phyloP scores from a whole-genome alignment of 2,797 vertebrate species.

The Craterocephalus amniculus region DNA sequence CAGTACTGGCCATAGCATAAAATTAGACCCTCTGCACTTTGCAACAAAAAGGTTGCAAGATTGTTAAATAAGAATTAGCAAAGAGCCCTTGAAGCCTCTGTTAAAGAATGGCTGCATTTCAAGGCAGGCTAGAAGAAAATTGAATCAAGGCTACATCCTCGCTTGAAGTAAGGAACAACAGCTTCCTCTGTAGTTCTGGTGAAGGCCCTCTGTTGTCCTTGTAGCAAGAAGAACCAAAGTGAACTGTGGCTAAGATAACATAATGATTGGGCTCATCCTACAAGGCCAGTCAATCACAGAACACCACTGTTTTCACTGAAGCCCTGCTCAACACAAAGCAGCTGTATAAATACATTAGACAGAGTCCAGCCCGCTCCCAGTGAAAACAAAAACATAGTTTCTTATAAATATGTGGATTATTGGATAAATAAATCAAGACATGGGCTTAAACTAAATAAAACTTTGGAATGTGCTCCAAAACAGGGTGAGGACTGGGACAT shows the following conservation, averaged over 20 bases:
- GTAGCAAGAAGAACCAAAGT: slow-evolving; percentile 50
- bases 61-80: slow-evolving; percentile 39
- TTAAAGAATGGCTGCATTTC: slow-evolving; percentile 32
- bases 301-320: slow-evolving; percentile 68
- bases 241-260: slow-evolving; percentile 58
- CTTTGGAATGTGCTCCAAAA: slow-evolving; percentile 64
- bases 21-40: slow-evolving; percentile 41
- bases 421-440: slow-evolving; percentile 78
- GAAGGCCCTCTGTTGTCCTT: slow-evolving; percentile 50
- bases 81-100: slow-evolving; percentile 26
- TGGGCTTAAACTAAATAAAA: slow-evolving; percentile 65
- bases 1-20: slow-evolving; percentile 66
- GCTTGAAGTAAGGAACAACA: slow-evolving; percentile 39
- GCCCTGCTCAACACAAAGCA: slow-evolving; percentile 67
- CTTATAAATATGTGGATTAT: slow-evolving; percentile 74
- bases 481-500: slow-evolving; percentile 33
- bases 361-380: slow-evolving; percentile 55
- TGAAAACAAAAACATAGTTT: slow-evolving; percentile 71
- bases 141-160: slow-evolving; percentile 46
- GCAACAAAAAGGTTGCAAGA: slow-evolving; percentile 32
- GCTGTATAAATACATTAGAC: slow-evolving; percentile 83
- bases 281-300: slow-evolving; percentile 78
- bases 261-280: slow-evolving; percentile 65
- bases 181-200: slow-evolving; percentile 30
- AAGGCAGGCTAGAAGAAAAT: slow-evolving; percentile 30